These are phyloP conservation scores for Tetrao urogallus DNA, from an alignment of 2,113 vertebrate species.

Conservation along the genomic window DNA sequence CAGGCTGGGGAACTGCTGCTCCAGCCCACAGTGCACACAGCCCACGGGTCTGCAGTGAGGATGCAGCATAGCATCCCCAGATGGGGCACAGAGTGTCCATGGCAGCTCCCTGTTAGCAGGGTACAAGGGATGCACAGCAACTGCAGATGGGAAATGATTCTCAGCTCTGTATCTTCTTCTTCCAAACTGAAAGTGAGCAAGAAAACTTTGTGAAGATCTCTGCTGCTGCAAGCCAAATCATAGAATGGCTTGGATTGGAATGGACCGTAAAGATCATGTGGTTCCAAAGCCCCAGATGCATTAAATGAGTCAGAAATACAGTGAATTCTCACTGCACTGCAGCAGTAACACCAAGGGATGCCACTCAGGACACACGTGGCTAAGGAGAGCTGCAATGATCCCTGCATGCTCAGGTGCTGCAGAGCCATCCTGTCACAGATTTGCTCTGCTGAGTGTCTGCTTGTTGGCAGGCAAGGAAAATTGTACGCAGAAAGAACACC, in stretches of 20 bases:
- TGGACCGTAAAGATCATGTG: background rate
- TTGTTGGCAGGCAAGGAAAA: background rate
- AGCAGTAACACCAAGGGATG: background rate
- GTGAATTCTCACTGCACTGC: background rate
- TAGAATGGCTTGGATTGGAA: background rate
- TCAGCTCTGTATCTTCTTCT: background rate
- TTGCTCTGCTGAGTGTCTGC: background rate
- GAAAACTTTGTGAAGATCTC: background rate
- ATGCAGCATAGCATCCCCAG: background rate
- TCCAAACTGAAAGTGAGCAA: background rate
- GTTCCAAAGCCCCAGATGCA: background rate
- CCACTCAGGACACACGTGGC: background rate
- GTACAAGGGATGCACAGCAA: background rate
- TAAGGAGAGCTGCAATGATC: background rate
- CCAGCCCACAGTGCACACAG: background rate
- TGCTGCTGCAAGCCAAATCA: background rate
- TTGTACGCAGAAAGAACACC: background rate
- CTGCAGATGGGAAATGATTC: background rate
- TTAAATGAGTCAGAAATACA: too few relatives aligned
- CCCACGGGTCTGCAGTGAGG: background rate
- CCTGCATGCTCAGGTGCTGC: fast-evolving
- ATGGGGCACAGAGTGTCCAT: fast-evolving
- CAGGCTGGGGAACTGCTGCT: background rate
- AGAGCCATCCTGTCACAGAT: fast-evolving
- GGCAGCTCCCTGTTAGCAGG: background rate